A percentile compares a stretch with the other conserved stretches of the same genome.
These are phyloP conservation scores for Scrobipalpa atriplicella DNA, from an alignment of 2,888 invertebrate species.

Conservation along the genomic window DNA sequence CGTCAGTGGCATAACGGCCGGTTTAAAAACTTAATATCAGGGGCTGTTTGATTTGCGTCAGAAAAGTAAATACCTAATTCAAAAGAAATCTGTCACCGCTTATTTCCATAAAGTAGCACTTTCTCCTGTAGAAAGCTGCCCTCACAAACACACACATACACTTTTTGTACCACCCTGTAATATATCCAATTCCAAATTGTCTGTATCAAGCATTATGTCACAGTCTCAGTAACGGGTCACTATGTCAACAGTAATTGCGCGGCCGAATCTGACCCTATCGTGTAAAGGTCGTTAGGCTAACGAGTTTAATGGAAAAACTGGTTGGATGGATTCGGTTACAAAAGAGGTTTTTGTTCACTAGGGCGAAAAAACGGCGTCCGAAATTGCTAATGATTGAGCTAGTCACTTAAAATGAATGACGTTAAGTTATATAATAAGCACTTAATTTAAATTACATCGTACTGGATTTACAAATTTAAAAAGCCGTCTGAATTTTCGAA, in stretches of 20 bases:
- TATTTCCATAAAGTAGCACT: no score
- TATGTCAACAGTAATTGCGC: constrained; percentile 11
- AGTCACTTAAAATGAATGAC: no score
- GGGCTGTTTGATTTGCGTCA: no score
- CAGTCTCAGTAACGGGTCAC: not conserved
- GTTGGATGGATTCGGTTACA: constrained; percentile 1
- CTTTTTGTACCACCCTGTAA: no score
- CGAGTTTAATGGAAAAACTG: constrained; percentile 14
- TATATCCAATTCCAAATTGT: not conserved
- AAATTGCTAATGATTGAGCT: not conserved
- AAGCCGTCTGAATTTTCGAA: not conserved
- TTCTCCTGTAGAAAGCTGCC: no score
- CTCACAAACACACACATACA: no score
- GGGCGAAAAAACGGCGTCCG: not conserved
- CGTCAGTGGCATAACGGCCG: no score
- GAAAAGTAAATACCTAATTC: no score
- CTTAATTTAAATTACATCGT: not conserved
- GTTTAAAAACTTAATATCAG: no score
- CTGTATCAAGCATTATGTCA: not conserved
- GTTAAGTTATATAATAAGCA: not conserved
- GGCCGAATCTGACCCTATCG: constrained; percentile 1
- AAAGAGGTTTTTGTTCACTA: not conserved
- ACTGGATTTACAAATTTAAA: no score
- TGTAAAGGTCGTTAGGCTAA: constrained; percentile 6
- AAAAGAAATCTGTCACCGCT: no score